Evolutionary conservation across 2,797 vertebrate genomes (phyloP).

Genomic region (Argyrosomus regius): DNA sequence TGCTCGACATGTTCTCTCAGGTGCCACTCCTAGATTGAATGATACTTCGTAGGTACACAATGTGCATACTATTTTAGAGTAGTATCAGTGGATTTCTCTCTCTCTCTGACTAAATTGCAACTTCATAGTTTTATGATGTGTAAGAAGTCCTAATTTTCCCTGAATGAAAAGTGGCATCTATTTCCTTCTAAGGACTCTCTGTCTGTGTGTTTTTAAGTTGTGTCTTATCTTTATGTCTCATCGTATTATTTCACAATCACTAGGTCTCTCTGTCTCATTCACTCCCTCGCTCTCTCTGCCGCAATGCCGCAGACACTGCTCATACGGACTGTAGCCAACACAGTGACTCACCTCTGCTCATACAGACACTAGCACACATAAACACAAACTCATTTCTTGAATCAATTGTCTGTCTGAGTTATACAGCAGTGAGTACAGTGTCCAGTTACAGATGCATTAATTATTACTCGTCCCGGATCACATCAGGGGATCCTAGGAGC

Average conservation of each 20-base stretch:
- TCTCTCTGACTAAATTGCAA: no score
- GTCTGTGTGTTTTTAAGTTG: neutral
- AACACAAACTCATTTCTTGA: constrained; percentile 38
- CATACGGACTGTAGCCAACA: constrained; percentile 62
- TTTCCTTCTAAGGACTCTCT: neutral
- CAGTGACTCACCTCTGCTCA: constrained; percentile 79
- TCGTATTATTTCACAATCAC: constrained; percentile 31
- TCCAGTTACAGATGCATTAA: constrained; percentile 80
- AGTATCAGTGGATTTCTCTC: neutral
- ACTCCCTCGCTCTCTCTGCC: constrained; percentile 59
- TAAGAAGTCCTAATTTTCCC: neutral
- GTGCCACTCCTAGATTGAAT: constrained; percentile 40
- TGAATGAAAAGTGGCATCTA: neutral
- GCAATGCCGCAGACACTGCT: constrained; percentile 71
- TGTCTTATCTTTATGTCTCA: constrained; percentile 11
- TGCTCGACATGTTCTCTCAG: neutral
- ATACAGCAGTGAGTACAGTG: constrained; percentile 65
- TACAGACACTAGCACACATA: constrained; percentile 27
- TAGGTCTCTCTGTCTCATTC: constrained; percentile 38
- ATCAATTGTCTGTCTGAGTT: constrained; percentile 30
- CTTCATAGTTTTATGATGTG: neutral
- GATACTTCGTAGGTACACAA: neutral
- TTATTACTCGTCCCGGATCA: constrained; percentile 75
- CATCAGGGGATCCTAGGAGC: constrained; percentile 72
- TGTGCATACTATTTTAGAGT: neutral